A percentile compares a stretch with the other conserved stretches of the same genome.
Conservation (phyloP, 2,888 invertebrate genomes). For the Lycia hirtaria region DNA sequence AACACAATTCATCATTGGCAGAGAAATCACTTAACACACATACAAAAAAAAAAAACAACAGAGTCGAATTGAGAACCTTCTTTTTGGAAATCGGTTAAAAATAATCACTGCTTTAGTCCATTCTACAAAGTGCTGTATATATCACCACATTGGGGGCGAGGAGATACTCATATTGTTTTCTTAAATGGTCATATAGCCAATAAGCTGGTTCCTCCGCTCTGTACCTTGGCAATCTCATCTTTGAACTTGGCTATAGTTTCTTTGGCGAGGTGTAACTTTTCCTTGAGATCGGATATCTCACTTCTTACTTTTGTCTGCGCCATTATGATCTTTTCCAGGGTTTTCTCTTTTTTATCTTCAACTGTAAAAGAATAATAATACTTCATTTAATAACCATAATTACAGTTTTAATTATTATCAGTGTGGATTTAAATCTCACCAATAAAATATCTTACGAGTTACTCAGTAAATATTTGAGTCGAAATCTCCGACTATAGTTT, state of each 20-base stretch:
- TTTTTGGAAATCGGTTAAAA: no score
- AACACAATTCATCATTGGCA: no score
- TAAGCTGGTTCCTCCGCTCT: conserved; percentile 52
- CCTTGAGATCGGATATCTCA: conserved; percentile 94
- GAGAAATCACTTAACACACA: no score
- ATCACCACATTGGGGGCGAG: not conserved
- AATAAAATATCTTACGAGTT: no score
- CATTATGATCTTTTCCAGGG: conserved; percentile 90
- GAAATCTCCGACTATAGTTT: no score
- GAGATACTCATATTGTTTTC: not conserved
- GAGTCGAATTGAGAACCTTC: no score
- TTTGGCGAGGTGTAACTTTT: conserved; percentile 92
- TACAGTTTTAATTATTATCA: no score
- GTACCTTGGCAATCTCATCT: conserved; percentile 87
- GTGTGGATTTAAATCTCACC: no score
- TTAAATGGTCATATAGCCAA: conserved; percentile 39
- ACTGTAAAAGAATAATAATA: conserved; percentile 87
- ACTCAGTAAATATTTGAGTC: no score
- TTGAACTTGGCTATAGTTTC: conserved; percentile 94
- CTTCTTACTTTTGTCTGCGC: conserved; percentile 92
- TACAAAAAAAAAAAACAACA: no score
- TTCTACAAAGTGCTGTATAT: not conserved
- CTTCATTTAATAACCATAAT: not conserved
- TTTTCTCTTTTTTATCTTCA: conserved; percentile 94
- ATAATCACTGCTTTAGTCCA: no score